Evolutionary conservation across 2,113 vertebrate species (phyloP).

Genomic region (Trematomus loennbergii): DNA sequence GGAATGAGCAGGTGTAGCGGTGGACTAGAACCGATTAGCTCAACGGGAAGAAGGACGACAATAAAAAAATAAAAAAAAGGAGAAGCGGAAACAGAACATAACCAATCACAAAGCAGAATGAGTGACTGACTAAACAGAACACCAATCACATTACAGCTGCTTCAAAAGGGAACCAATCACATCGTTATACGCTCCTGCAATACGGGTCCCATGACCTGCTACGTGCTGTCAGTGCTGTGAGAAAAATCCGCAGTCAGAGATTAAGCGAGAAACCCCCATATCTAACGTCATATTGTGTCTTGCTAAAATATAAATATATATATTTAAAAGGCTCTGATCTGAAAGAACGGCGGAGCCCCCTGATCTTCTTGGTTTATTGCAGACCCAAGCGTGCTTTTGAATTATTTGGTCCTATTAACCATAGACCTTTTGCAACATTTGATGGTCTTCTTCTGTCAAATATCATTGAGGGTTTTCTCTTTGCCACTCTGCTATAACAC

Average conservation of each 20-base stretch:
- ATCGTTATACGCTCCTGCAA: slow-evolving; percentile 40
- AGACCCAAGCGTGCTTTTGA: background rate
- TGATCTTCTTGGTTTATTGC: background rate
- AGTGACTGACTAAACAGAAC: slow-evolving; percentile 11
- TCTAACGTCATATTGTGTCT: background rate
- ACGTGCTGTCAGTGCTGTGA: slow-evolving; percentile 37
- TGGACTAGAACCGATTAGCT: slow-evolving; percentile 42
- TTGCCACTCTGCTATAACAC: background rate
- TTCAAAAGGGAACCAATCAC: slow-evolving; percentile 68
- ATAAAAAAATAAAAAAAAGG: background rate
- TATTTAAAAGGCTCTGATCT: background rate
- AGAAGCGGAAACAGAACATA: slow-evolving; percentile 55
- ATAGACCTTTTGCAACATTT: background rate
- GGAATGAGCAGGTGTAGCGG: slow-evolving; percentile 49
- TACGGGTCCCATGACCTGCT: slow-evolving; percentile 78
- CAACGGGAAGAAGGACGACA: slow-evolving; percentile 53
- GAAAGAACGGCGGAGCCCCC: too few relatives aligned
- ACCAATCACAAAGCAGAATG: slow-evolving; percentile 57
- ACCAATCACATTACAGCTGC: slow-evolving; percentile 49
- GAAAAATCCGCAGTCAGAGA: slow-evolving; percentile 45
- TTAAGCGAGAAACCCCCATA: background rate
- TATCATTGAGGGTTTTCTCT: background rate
- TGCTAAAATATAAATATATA: background rate
- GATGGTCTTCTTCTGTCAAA: background rate
- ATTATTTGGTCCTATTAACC: background rate